Conservation (phyloP, 2,888 invertebrate species). For the Aricia artaxerxes region DNA sequence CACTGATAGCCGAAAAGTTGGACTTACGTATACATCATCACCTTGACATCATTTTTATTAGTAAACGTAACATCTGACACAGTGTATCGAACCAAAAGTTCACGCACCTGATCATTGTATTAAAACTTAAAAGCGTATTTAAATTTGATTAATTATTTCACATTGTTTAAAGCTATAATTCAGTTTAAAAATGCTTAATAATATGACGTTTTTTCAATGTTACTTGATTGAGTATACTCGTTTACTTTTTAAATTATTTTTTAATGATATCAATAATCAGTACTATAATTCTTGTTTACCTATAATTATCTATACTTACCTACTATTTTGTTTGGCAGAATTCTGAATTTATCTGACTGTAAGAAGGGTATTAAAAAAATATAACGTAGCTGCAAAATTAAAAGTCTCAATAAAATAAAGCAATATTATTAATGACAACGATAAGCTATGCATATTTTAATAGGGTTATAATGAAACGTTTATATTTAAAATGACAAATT, state of each 20-base stretch:
- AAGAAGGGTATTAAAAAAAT: neutral
- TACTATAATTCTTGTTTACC: too few relatives aligned
- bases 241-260: too few relatives aligned
- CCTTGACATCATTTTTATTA: constrained; percentile 26
- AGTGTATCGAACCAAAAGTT: constrained; percentile 12
- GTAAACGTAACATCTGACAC: constrained; percentile 22
- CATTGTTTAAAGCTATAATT: neutral
- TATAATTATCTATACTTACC: too few relatives aligned
- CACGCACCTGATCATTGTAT: constrained; percentile 14
- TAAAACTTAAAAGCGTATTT: neutral
- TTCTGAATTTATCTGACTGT: neutral
- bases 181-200: too few relatives aligned
- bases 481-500: neutral
- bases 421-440: neutral
- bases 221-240: too few relatives aligned
- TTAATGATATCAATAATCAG: too few relatives aligned
- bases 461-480: neutral
- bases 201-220: too few relatives aligned
- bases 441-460: neutral
- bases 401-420: neutral
- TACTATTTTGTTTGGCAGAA: neutral
- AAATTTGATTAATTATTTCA: neutral
- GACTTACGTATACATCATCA: constrained; percentile 1
- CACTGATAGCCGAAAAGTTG: neutral
- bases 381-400: neutral